Percentiles rank a stretch among this genome's conserved stretches.
phyloP scores from a whole-genome alignment of 2,888 invertebrate genomes.

The Osedax frankpressi region DNA sequence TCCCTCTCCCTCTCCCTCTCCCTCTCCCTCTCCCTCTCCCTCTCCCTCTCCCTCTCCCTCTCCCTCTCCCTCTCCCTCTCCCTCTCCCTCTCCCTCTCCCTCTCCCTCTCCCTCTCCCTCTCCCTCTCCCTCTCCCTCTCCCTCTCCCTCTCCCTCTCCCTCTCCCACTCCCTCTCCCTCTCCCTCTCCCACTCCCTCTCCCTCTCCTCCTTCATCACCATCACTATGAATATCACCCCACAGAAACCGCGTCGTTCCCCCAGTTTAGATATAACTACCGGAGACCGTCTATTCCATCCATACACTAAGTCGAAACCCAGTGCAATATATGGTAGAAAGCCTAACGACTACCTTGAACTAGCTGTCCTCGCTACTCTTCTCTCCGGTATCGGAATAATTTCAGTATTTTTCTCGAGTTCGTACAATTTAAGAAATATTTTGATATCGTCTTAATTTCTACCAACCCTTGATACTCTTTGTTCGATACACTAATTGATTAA shows the following conservation, averaged over 20 bases:
- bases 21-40: background rate
- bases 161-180: slow-evolving; percentile 12
- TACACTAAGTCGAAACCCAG: background rate
- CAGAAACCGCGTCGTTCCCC: no score
- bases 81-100: slow-evolving; percentile 13
- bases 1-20: slow-evolving; percentile 1
- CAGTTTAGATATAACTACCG: no score
- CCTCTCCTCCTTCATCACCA: no score
- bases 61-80: background rate
- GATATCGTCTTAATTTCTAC: background rate
- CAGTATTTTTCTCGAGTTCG: background rate
- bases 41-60: slow-evolving; percentile 1
- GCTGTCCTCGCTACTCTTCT: background rate
- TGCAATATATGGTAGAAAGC: background rate
- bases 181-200: slow-evolving; percentile 10
- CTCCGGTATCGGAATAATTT: background rate
- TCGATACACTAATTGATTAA: background rate
- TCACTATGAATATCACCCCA: no score
- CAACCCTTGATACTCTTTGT: background rate
- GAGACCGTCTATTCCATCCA: background rate
- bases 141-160: slow-evolving; percentile 10
- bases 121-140: slow-evolving; percentile 13
- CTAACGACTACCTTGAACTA: background rate
- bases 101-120: slow-evolving; percentile 18
- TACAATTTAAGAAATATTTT: background rate